These are phyloP conservation scores for Leptopilina drosophilae DNA, from an alignment of 2,888 invertebrate genomes.

Conservation along the genomic window DNA sequence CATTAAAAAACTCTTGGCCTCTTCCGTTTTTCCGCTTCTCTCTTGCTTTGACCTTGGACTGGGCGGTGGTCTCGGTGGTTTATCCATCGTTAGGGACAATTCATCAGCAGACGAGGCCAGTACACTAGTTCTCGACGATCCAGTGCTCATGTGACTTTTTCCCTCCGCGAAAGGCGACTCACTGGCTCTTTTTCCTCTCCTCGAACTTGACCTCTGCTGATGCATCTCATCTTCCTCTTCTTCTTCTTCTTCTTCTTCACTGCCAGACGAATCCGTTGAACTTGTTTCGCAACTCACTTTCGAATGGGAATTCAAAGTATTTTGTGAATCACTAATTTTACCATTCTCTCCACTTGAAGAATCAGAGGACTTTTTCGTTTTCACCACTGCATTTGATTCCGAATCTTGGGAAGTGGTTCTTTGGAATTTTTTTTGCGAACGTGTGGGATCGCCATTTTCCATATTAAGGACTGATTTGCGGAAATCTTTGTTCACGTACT, in stretches of 20 bases:
- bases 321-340: not conserved
- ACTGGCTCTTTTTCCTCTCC: conserved; percentile 58
- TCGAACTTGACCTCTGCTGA: conserved; percentile 52
- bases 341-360: conserved; percentile 25
- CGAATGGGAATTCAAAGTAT: not conserved
- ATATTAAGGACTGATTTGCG: conserved; percentile 86
- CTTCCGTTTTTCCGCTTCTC: conserved; percentile 78
- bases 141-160: conserved; percentile 67
- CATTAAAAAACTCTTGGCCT: conserved; percentile 86
- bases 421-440: conserved; percentile 64
- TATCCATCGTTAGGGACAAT: conserved; percentile 78
- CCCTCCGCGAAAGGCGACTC: conserved; percentile 62
- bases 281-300: conserved; percentile 75
- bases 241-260: conserved; percentile 62
- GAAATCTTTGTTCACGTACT: conserved; percentile 84
- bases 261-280: conserved; percentile 73
- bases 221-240: conserved; percentile 56
- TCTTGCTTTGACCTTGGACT: conserved; percentile 73
- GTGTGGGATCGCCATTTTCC: conserved; percentile 74
- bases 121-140: conserved; percentile 79
- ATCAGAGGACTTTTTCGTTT: conserved; percentile 2
- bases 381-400: conserved; percentile 62
- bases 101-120: conserved; percentile 80
- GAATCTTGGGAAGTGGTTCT: conserved; percentile 77
- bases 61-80: conserved; percentile 79